Conservation (phyloP, 92 coral and sea anemone species). For the Bergia puertoricense region DNA sequence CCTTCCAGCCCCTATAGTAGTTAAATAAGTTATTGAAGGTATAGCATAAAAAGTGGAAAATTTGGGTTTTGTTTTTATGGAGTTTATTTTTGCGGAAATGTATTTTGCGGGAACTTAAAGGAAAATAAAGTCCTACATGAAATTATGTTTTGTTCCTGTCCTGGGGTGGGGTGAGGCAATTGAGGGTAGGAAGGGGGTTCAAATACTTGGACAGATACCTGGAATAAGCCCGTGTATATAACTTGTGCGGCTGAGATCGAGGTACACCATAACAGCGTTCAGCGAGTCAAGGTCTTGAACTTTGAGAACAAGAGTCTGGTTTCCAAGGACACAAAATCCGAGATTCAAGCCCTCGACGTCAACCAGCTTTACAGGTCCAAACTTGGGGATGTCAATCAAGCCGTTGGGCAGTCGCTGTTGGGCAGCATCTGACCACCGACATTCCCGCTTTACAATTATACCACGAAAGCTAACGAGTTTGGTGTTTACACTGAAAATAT, state of each 20-base stretch:
- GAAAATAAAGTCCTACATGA: too few species aligned
- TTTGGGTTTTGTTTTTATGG: too few species aligned
- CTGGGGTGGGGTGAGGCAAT: too few species aligned
- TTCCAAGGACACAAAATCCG: conserved; percentile 70
- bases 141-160: too few species aligned
- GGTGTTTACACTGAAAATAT: conserved; percentile 34
- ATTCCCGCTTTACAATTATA: conserved; percentile 69
- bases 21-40: too few species aligned
- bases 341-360: conserved; percentile 62
- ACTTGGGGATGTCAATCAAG: conserved; percentile 69
- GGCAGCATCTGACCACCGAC: conserved; percentile 75
- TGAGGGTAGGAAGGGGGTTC: too few species aligned
- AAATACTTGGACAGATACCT: conserved; percentile 54
- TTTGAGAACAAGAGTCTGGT: conserved; percentile 67
- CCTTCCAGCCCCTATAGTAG: too few species aligned
- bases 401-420: conserved; percentile 68
- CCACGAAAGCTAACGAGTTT: conserved; percentile 76
- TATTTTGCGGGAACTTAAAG: too few species aligned
- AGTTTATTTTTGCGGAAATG: too few species aligned
- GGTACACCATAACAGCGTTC: conserved; percentile 76
- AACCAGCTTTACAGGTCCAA: conserved; percentile 60
- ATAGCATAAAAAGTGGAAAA: too few species aligned
- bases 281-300: conserved; percentile 75
- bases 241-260: conserved; percentile 70
- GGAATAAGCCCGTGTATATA: conserved; percentile 80